phyloP scores from a whole-genome alignment of 2,888 invertebrate genomes.

The Dryocosmus kuriphilus region DNA sequence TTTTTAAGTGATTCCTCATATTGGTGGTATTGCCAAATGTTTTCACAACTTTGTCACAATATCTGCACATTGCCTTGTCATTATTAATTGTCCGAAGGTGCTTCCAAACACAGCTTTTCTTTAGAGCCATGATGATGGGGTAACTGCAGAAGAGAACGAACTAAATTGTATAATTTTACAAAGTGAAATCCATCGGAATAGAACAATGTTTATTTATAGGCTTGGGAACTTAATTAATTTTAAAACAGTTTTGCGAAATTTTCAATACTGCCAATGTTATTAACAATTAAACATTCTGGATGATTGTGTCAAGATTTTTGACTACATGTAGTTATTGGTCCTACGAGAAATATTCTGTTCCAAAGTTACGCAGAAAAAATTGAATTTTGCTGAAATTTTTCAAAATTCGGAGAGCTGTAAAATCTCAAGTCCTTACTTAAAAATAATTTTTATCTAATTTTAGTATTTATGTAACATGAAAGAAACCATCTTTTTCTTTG shows the following conservation, averaged over 20 bases:
- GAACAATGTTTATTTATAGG: too few species aligned
- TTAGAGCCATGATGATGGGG: too few species aligned
- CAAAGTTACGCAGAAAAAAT: background rate
- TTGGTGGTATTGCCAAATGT: constrained; percentile 37
- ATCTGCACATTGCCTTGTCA: constrained; percentile 22
- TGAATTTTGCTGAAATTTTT: background rate
- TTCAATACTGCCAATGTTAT: background rate
- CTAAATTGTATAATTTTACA: too few species aligned
- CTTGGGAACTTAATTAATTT: background rate
- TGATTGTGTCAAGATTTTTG: background rate
- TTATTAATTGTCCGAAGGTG: constrained; percentile 8
- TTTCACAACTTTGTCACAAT: constrained; percentile 30
- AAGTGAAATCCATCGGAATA: too few species aligned
- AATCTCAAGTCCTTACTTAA: background rate
- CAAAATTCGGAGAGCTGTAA: background rate
- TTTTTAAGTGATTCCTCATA: constrained; percentile 21
- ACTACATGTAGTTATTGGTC: background rate
- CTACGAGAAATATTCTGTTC: background rate
- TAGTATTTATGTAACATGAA: too few species aligned
- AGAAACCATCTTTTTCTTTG: too few species aligned
- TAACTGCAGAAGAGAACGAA: too few species aligned
- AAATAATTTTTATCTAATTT: too few species aligned
- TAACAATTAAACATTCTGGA: background rate
- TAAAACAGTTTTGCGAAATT: background rate
- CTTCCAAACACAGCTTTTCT: constrained; percentile 16